A percentile compares a stretch with the other conserved stretches of the same genome.
Evolutionary conservation across 2,797 vertebrate species (phyloP).

Genomic region (Momotus momota): DNA sequence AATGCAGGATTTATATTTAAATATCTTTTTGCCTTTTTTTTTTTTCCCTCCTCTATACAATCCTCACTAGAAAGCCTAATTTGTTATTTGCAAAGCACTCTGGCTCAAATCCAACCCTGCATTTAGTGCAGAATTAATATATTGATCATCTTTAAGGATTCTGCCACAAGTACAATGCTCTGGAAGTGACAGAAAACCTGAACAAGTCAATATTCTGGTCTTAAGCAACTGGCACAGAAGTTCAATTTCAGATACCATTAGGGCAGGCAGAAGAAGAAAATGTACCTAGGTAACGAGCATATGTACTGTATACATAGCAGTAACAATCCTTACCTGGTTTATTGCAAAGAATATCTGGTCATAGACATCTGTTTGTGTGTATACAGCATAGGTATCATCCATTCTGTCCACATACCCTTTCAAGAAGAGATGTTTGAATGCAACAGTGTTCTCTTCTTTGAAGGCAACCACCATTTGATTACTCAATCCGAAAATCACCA

Average conservation of each 20-base stretch:
- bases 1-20: not conserved
- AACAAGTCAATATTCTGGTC: not conserved
- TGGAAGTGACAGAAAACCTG: not conserved
- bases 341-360: conserved; percentile 88
- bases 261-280: not conserved
- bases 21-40: not conserved
- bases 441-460: conserved; percentile 91
- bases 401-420: conserved; percentile 88
- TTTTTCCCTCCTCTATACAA: not conserved
- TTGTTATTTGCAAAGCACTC: not conserved
- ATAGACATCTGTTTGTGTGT: conserved; percentile 88
- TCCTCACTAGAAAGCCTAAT: not conserved
- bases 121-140: not conserved
- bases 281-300: not conserved
- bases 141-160: not conserved
- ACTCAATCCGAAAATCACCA: conserved; percentile 93
- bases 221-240: not conserved
- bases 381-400: conserved; percentile 85
- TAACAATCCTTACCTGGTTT: conserved; percentile 79
- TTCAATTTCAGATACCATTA: not conserved
- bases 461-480: conserved; percentile 98
- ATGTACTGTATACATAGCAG: not conserved
- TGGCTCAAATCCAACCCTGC: not conserved
- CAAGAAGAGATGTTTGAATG: conserved; percentile 94
- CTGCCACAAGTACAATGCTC: not conserved